Evolutionary conservation across 2,888 invertebrate species (phyloP), one percentile per base, ranked within the genome.

Genomic region (Tetropium fuscum): DNA sequence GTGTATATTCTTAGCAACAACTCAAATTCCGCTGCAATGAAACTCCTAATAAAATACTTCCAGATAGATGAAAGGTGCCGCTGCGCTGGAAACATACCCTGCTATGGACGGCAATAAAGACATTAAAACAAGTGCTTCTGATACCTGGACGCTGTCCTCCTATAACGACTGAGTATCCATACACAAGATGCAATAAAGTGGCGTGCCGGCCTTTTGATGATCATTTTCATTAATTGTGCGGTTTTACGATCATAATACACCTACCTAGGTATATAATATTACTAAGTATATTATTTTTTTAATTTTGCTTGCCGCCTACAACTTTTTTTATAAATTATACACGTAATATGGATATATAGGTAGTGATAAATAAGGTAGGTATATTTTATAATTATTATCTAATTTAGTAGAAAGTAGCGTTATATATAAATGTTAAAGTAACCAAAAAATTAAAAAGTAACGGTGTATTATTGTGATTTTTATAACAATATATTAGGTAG

Each of bases 101-200:
- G 60, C 62, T 67, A 66, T 53, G 47, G 53, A 47, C 58, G 53
- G 74, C 73, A 76, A 78, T 79, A 79, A 79, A 79, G 79, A 74
- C 77, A 78, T 79, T 78, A 79, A 79, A 76, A 75, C 76, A 75
- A 77, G 78, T 78, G 78, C 79, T 79, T 76, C 79, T 78, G 78
- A 77, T 76, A 74, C 73, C 74, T 71, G 71, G 13, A 53, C n/a
- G 45, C 20, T 58, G 54, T 58, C 59, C 53, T 56, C 43, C 48
- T 60, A 51, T 27, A 59, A 55, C 55, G 48, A 61, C 59, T 59
- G 41, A 45, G 32, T 11, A 55, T 62, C 51, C 32, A 58, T 27
- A n/a, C n/a, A n/a, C n/a, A 22, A 45, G 47, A 45, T 58, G 59
- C 49, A 58, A 67, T 67, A 64, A 62, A 64, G 47, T 40, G 54